phyloP scores from a whole-genome alignment of 1,140 invertebrate species.

The Scylla paramamosain region DNA sequence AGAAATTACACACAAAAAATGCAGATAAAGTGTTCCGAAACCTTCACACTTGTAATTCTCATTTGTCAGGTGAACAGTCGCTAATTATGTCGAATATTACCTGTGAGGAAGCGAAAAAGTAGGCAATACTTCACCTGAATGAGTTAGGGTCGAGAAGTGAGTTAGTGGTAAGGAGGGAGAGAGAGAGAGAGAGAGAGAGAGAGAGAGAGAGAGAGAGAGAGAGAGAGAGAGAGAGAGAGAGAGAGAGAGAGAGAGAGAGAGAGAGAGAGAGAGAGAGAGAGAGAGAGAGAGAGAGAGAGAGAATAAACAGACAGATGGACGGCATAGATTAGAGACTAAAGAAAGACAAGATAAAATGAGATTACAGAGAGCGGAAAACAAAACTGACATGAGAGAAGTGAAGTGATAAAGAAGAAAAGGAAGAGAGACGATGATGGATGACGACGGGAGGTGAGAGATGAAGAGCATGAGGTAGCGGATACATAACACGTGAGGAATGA shows the following conservation, averaged over 20 bases:
- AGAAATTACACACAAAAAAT: neutral
- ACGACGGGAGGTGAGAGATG: neutral
- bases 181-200: neutral
- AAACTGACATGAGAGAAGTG: too few relatives aligned
- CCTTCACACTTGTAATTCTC: neutral
- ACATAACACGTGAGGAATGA: neutral
- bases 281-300: slow-evolving; percentile 10
- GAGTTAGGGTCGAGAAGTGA: slow-evolving; percentile 8
- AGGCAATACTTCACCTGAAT: neutral
- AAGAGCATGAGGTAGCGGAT: neutral
- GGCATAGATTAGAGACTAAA: too few relatives aligned
- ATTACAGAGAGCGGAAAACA: neutral
- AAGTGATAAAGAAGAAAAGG: neutral
- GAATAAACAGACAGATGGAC: too few relatives aligned
- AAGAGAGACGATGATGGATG: neutral
- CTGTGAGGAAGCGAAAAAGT: neutral
- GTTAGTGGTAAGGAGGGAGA: neutral
- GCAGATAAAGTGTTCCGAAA: neutral
- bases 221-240: neutral
- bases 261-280: neutral
- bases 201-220: slow-evolving; percentile 1
- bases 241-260: slow-evolving; percentile 10
- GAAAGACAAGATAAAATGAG: neutral
- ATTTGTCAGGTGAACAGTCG: neutral
- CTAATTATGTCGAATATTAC: slow-evolving; percentile 15